Evolutionary conservation across 2,113 vertebrate species (phyloP).

Genomic region (Corythaeola cristata): DNA sequence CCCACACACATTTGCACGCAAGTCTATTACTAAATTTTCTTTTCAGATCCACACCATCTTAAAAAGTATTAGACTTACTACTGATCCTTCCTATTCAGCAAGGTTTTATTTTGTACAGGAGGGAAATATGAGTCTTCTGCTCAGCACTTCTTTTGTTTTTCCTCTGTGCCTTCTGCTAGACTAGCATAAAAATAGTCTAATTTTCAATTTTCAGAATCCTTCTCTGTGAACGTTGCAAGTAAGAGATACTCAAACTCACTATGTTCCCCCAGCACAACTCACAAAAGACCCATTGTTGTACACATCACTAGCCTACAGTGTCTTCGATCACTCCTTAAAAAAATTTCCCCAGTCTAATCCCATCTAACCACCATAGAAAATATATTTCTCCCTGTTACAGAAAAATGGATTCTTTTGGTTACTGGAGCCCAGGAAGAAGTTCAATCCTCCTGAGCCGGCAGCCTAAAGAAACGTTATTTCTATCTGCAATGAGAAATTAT

Average conservation of each 20-base stretch:
- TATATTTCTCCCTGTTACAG: background rate
- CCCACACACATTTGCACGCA: background rate
- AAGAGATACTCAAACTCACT: background rate
- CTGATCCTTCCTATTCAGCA: background rate
- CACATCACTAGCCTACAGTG: fast-evolving
- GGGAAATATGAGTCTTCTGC: background rate
- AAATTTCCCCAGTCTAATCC: background rate
- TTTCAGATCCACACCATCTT: background rate
- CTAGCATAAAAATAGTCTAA: background rate
- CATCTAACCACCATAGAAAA: background rate
- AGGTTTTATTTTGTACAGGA: background rate
- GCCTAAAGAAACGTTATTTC: background rate
- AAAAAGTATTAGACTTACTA: background rate
- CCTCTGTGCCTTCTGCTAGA: background rate
- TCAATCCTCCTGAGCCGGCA: background rate
- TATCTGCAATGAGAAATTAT: background rate
- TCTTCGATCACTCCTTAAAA: background rate
- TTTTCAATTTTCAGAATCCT: background rate
- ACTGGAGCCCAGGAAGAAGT: background rate
- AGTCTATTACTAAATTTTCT: background rate
- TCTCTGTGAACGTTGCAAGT: background rate
- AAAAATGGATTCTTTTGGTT: background rate
- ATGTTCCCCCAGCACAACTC: background rate
- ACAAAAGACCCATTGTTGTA: background rate
- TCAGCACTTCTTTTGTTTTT: background rate